Conservation (phyloP, 2,888 invertebrate genomes). For the Cataglyphis livida region DNA sequence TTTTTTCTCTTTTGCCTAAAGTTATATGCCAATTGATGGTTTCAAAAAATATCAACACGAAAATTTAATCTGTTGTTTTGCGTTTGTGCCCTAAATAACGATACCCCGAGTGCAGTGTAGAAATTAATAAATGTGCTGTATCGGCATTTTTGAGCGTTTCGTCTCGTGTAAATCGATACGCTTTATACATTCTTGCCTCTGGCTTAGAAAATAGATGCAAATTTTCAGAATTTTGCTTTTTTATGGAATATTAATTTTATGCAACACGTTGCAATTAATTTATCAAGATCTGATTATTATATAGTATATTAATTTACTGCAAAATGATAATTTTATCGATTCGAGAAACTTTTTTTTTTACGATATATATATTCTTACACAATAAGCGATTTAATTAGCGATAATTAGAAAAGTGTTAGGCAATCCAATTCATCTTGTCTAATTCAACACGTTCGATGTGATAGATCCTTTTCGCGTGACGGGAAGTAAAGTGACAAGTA, state of each 20-base stretch:
- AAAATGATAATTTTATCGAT: background rate
- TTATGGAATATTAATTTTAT: background rate
- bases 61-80: conserved; percentile 34
- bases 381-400: background rate
- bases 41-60: background rate
- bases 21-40: conserved; percentile 6
- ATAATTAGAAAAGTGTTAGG: background rate
- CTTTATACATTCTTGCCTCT: conserved; percentile 32
- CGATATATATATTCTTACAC: background rate
- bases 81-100: conserved; percentile 26
- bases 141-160: conserved; percentile 5
- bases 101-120: background rate
- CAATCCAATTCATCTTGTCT: background rate
- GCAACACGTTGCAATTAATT: background rate
- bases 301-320: background rate
- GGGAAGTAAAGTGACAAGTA: conserved; percentile 10
- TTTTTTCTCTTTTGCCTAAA: background rate
- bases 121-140: conserved; percentile 1
- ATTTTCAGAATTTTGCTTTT: background rate
- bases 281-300: background rate
- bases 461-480: background rate
- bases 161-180: conserved; percentile 25
- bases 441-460: conserved; percentile 2
- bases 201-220: background rate
- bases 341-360: background rate